Percentiles rank a stretch among this genome's conserved stretches.
Evolutionary conservation across 2,113 vertebrate genomes (phyloP).

Genomic region (Perca flavescens): DNA sequence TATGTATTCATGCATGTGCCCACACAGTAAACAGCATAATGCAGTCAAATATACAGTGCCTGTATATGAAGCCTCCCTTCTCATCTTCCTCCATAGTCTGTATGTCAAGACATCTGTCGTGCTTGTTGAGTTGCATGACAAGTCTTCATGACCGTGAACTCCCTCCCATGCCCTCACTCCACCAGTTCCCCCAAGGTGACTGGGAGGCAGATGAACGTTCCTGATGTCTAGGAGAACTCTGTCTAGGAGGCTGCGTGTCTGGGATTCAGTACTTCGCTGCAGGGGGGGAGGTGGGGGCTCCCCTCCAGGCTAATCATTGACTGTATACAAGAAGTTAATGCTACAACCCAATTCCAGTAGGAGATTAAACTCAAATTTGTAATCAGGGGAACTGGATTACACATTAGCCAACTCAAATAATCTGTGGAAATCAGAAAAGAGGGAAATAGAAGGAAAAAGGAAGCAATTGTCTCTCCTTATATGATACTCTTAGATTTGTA

Average conservation of each 20-base stretch:
- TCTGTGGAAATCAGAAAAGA: conserved; percentile 9
- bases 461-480: neutral
- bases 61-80: neutral
- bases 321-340: conserved; percentile 29
- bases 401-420: conserved; percentile 30
- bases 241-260: conserved; percentile 19
- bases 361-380: conserved; percentile 19
- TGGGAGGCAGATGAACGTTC: conserved; percentile 39
- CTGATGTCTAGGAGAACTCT: conserved; percentile 33
- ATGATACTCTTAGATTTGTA: neutral
- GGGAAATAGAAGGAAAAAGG: conserved; percentile 15
- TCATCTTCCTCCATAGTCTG: neutral
- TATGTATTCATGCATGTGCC: conserved; percentile 16
- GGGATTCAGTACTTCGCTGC: conserved; percentile 32
- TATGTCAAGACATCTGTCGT: conserved; percentile 8
- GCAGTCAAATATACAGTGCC: neutral
- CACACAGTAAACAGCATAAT: conserved; percentile 23
- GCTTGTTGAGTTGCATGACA: conserved; percentile 43
- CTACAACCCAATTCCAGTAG: conserved; percentile 1
- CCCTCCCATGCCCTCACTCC: neutral
- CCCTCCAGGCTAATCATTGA: conserved; percentile 36
- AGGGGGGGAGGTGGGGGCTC: conserved; percentile 7
- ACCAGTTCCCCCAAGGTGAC: conserved; percentile 20
- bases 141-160: conserved; percentile 34
- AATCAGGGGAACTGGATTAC: conserved; percentile 12